These are phyloP conservation scores for Dendronephthya gigantea DNA, from an alignment of 64 coral and sea anemone species.

Conservation along the genomic window DNA sequence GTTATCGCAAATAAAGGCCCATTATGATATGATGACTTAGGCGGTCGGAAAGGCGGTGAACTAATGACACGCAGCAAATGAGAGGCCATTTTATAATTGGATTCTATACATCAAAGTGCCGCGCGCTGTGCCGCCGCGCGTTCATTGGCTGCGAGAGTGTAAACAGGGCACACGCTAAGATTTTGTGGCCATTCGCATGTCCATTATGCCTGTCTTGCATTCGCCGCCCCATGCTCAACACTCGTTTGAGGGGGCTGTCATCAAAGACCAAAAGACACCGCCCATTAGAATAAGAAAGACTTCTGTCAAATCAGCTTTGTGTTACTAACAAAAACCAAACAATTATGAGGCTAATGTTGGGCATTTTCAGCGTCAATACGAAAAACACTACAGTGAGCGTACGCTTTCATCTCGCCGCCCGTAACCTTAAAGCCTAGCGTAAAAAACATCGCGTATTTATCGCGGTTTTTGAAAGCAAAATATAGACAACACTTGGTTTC, in stretches of 20 bases:
- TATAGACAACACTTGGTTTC: not conserved
- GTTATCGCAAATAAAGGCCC: slow-evolving; percentile 99
- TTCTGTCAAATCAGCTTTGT: slow-evolving; percentile 89
- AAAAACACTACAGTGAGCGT: slow-evolving; percentile 66
- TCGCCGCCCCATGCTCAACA: slow-evolving; percentile 88
- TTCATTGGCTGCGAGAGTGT: slow-evolving; percentile 68
- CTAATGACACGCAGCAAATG: slow-evolving; percentile 99
- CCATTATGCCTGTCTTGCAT: slow-evolving; percentile 97
- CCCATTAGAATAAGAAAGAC: slow-evolving; percentile 99
- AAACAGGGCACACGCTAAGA: slow-evolving; percentile 82
- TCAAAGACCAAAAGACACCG: slow-evolving; percentile 88
- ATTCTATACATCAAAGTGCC: slow-evolving; percentile 87
- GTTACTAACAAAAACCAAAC: slow-evolving; percentile 79
- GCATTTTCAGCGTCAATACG: slow-evolving; percentile 55
- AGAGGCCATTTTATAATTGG: slow-evolving; percentile 99
- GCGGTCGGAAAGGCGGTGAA: slow-evolving; percentile 98
- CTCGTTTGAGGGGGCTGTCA: slow-evolving; percentile 83
- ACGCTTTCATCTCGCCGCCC: slow-evolving; percentile 91
- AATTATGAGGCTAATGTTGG: slow-evolving; percentile 83
- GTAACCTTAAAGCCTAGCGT: not conserved
- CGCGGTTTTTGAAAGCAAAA: not conserved
- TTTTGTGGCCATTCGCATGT: slow-evolving; percentile 96
- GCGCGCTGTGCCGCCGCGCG: slow-evolving; percentile 27
- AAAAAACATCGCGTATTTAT: too few species aligned
- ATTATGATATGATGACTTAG: slow-evolving; percentile 98